These are phyloP conservation scores for Chalcosyrphus nemorum DNA, from an alignment of 2,888 invertebrate species.

Conservation along the genomic window DNA sequence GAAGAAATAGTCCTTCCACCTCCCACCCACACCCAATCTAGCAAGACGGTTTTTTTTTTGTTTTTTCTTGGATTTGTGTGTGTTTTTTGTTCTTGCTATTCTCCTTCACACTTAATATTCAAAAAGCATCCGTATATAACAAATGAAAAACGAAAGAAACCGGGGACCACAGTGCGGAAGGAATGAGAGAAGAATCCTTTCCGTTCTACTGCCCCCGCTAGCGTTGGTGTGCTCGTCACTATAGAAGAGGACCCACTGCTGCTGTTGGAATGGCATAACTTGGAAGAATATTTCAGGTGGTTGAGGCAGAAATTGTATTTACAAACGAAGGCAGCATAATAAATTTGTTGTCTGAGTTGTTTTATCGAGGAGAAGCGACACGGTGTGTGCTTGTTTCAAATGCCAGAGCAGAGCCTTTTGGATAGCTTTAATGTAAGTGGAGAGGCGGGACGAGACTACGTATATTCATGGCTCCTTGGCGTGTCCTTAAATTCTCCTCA, in stretches of 20 bases:
- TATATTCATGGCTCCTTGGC: slow-evolving; percentile 49
- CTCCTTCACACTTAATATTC: slow-evolving; percentile 63
- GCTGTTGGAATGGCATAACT: slow-evolving; percentile 14
- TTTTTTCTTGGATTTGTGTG: slow-evolving; percentile 39
- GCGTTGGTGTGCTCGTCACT: slow-evolving; percentile 14
- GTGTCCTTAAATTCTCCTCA: slow-evolving; percentile 56
- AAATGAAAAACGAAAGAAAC: slow-evolving; percentile 34
- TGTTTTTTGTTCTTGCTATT: slow-evolving; percentile 2
- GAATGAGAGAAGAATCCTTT: slow-evolving; percentile 46
- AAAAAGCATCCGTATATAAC: slow-evolving; percentile 56
- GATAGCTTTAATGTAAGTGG: background rate
- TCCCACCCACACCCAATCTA: background rate
- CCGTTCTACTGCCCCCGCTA: slow-evolving; percentile 9
- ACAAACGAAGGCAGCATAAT: slow-evolving; percentile 65
- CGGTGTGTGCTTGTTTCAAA: background rate
- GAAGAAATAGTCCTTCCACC: slow-evolving; percentile 10
- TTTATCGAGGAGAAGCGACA: slow-evolving; percentile 35
- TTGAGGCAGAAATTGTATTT: slow-evolving; percentile 62
- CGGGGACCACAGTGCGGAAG: slow-evolving; percentile 8
- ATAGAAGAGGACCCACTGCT: background rate
- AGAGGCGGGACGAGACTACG: slow-evolving; percentile 2
- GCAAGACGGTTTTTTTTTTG: no score
- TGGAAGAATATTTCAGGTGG: slow-evolving; percentile 26
- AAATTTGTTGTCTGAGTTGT: slow-evolving; percentile 60
- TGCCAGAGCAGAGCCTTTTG: no score